Base-by-base conservation (phyloP, 1,140 invertebrate species). In the Phocides pigmalion region DNA sequence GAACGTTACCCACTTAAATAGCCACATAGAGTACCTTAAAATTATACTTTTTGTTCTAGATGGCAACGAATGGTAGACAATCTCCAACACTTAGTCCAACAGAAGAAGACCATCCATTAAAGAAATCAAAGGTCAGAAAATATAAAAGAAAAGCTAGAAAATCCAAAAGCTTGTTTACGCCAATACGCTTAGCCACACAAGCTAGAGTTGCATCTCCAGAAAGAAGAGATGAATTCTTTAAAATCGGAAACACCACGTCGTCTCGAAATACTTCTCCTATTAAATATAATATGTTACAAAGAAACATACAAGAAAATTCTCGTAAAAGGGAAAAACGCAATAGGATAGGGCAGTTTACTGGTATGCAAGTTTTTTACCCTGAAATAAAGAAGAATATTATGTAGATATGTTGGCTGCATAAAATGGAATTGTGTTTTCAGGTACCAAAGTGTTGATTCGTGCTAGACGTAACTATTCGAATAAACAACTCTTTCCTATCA, bases 71-170 rank as follows among this genome's bases (percentile, higher is more conserved):
- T 37, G 67, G 62, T n/a, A 50, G 72, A 17, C 37, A 49, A 22
- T 28, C 61, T 8, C 16, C 61, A 11, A 28, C n/a, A 35, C 15
- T 50, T 0, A 69, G n/a, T n/a, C n/a, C n/a, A n/a, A n/a, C 47
- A 28, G 1, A 35, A 19, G 39, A 70, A 39, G 3, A 47, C 5
- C 16, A 14, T 22, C 17, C 16, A 46, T 37, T 28, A 35, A 70
- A 71, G n/a, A 79, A 79, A 64, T 14, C 35, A 12, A 82, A 75
- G 62, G 8, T 9, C n/a, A 14, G 28, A 11, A 68, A 54, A 44
- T 9, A 47, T n/a, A 77, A 61, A 58, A 66, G 56, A 16, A 75
- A 73, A 53, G 39, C 69, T 17, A 74, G 49, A 62, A 71, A 42
- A 41, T 16, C 70, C 0, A 76, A 72, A 63, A 76, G 67, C 32